Evolutionary conservation across 2,888 invertebrate species (phyloP), one percentile per base, ranked within the genome.

Genomic region (Drosophila eohydei): DNA sequence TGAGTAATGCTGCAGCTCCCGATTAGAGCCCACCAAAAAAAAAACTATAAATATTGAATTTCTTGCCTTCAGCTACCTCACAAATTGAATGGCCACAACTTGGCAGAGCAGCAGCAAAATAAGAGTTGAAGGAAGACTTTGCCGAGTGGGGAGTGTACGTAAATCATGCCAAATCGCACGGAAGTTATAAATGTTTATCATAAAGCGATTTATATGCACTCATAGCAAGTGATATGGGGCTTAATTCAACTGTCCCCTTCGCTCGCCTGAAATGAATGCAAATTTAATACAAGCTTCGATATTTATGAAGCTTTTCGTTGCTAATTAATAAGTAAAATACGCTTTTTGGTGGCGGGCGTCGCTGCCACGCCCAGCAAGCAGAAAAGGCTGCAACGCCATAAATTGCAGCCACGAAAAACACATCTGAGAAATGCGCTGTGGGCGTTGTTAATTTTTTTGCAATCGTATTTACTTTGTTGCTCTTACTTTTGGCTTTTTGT

Each of bases 281-380:
- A 88, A 83, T 83, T 77, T 80, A 65, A 72, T 73, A 71, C 80
- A 66, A 77, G 73, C 64, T 51, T 32, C 16, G 30, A 72, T 78
- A 85, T 88, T 85, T 81, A 83, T 86, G 58, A 74, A 78, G 65
- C 74, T 78, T 78, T 83, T 74, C 71, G 74, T 74, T 80, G 59
- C 88, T 85, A 88, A 85, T 85, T 85, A 85, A 85, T 85, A 85
- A 85, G 86, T 86, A 86, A 88, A 81, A 78, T 69, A 70, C 74
- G 62, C 9, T 54, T 54, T 52, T 64, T 66, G 68, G 69, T 64
- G 51, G 61, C 58, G 68, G 70, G 77, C 85, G 62, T 57, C 64
- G n/a, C 70, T 30, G 67, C 67, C 88, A 85, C 86, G 72, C 67
- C 65, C 65, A 43, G 48, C 16, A 30, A 51, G 34, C 34, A 65